Evolutionary conservation across 2,113 vertebrate genomes (phyloP), one percentile per base, ranked within the genome.

Genomic region (Lates calcarifer): DNA sequence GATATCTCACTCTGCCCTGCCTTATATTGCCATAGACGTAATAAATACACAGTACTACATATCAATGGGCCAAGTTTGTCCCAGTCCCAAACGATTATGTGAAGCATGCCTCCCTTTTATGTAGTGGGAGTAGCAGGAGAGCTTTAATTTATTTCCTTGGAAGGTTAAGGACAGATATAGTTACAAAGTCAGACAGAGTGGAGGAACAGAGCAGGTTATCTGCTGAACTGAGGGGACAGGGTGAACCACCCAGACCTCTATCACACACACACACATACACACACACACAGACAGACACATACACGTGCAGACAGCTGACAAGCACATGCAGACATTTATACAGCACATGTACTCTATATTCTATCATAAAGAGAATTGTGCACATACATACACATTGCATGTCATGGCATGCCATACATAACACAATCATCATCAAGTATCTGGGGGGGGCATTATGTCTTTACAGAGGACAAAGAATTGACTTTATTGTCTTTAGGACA

Each of bases 21-120:
- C 92, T 95, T 94, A 94, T 95, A 94, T 94, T 93, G 93, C 94
- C 92, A 91, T 92, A 91, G 93, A 91, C 87, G 92, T 95, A 95
- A 95, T 95, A 95, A 95, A 95, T 94, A 95, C 94, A 95, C 93
- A 91, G 90, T 28, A 43, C 35, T 58, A 70, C 51, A 95, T 95
- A 95, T 95, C 94, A 94, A 94, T 93, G 94, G 92, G 79, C 90
- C 87, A 87, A 94, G 94, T 95, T 95, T 94, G 93, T 94, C 93
- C 93, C 83, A 86, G 92, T 93, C 94, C 92, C 88, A 93, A 94
- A 92, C 86, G 90, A 94, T 94, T 93, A 94, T 82, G 87, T 88
- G 77, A 89, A 85, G 87, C 89, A 89, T 91, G 92, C 77, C 90
- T 92, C 76, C 79, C 80, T 77, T 92, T 93, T 85, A 88, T 88